Percentiles rank a stretch among this genome's conserved stretches.
These are phyloP conservation scores for Phaethornis superciliosus DNA, from an alignment of 2,113 vertebrate species.

Conservation along the genomic window DNA sequence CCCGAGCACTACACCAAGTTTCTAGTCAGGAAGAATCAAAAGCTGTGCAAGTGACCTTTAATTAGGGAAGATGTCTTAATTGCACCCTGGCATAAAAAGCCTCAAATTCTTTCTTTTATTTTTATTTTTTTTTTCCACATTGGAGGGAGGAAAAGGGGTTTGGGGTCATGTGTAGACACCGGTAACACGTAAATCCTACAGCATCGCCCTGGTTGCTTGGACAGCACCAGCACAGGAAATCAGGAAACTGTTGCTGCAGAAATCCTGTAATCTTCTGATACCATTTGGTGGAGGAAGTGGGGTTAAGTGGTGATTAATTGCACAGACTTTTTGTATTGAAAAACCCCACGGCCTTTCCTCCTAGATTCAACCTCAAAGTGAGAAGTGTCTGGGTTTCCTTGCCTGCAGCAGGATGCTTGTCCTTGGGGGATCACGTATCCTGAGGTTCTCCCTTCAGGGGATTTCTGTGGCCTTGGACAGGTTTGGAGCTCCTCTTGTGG, in stretches of 20 bases:
- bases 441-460: not conserved
- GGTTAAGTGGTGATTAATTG: not conserved
- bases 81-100: not conserved
- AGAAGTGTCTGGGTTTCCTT: not conserved
- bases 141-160: not conserved
- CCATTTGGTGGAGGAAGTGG: not conserved
- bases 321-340: not conserved
- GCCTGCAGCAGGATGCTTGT: not conserved
- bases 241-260: not conserved
- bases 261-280: not conserved
- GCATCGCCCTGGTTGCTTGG: rapidly evolving
- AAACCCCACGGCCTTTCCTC: not conserved
- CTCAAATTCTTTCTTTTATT: no score
- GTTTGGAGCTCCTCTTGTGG: not conserved
- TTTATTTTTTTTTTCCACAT: not conserved
- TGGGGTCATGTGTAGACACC: rapidly evolving
- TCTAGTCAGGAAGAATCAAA: not conserved
- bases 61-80: not conserved
- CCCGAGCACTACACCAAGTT: not conserved
- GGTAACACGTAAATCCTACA: rapidly evolving
- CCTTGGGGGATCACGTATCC: not conserved
- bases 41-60: not conserved
- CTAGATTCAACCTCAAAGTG: not conserved
- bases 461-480: not conserved
- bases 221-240: not conserved